Evolutionary conservation across 2,113 vertebrate species (phyloP), one percentile per base, ranked within the genome.

Genomic region (Ciconia stormi): DNA sequence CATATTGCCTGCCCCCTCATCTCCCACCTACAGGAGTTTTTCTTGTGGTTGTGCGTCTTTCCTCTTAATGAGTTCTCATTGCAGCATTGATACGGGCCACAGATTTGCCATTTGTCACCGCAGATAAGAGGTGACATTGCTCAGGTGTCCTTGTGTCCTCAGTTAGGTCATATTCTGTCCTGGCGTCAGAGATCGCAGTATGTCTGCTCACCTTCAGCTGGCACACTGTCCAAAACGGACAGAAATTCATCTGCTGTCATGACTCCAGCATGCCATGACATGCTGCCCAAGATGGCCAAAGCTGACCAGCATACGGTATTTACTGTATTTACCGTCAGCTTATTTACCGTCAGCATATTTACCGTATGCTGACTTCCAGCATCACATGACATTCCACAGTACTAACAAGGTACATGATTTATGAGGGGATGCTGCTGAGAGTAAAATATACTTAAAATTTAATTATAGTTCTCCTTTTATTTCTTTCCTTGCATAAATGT

Each of bases 121-220:
- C 61, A 70, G 19, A 36, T 44, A 81, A 73, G 52, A 63, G n/a
- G 29, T 32, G 82, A 49, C 21, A 23, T 15, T 6, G 42, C 52
- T 89, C 63, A 58, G 22, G 13, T 26, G 42, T 32, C 58, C 26
- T 36, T 19, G 13, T 76, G 72, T 44, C 66, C 47, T 79, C 5
- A 0, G 11, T 0, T 65, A 81, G 30, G 70, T 22, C 44, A 56
- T 21, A 36, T 32, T 46, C 34, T 1, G 0, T 30, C 36, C n/a
- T 55, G 38, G 49, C 2, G 1, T 40, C 67, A 76, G 55, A 77
- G 50, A 79, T 5, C 1, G 2, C 16, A 52, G 59, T 29, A 63
- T 6, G 16, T 40, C 58, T 83, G 34, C 61, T 93, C 36, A 47
- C 56, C 25, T 67, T 88, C 69, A 56, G 67, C 71, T 65, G 71